Conservation (phyloP, 2,888 invertebrate species). For the Matsumyia berberina region DNA sequence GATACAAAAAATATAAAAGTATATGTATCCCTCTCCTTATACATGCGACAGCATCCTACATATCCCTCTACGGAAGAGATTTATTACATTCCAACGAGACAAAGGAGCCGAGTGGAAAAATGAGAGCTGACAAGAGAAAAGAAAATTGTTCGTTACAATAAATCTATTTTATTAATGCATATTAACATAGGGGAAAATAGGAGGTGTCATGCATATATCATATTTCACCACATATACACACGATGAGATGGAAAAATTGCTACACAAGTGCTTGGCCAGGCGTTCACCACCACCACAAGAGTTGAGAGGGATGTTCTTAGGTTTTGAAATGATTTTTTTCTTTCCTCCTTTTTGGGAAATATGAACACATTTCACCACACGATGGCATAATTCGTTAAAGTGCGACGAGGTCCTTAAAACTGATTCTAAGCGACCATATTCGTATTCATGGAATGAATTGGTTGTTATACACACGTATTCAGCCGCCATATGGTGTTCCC, state of each 20-base stretch:
- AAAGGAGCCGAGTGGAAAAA: constrained; percentile 63
- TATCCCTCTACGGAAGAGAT: constrained; percentile 56
- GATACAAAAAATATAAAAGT: constrained; percentile 17
- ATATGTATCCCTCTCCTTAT: neutral
- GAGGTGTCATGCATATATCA: constrained; percentile 76
- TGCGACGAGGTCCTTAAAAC: constrained; percentile 59
- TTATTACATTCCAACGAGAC: constrained; percentile 65
- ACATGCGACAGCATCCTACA: constrained; percentile 50
- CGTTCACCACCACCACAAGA: neutral
- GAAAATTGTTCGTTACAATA: constrained; percentile 70
- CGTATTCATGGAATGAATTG: constrained; percentile 40
- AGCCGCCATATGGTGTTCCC: constrained; percentile 54
- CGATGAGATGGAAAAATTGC: constrained; percentile 45
- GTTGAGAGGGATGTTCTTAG: constrained; percentile 33
- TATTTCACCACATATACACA: constrained; percentile 52
- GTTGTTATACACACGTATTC: constrained; percentile 19
- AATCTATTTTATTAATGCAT: constrained; percentile 77
- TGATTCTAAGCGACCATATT: constrained; percentile 55
- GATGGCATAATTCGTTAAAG: constrained; percentile 58
- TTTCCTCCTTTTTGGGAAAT: constrained; percentile 35
- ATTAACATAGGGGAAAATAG: constrained; percentile 75
- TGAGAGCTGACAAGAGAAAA: constrained; percentile 55
- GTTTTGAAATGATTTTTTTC: constrained; percentile 3
- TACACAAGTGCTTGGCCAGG: constrained; percentile 43
- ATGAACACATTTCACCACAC: constrained; percentile 62